Evolutionary conservation across 2,113 vertebrate genomes (phyloP).

Genomic region (Fulmarus glacialis): DNA sequence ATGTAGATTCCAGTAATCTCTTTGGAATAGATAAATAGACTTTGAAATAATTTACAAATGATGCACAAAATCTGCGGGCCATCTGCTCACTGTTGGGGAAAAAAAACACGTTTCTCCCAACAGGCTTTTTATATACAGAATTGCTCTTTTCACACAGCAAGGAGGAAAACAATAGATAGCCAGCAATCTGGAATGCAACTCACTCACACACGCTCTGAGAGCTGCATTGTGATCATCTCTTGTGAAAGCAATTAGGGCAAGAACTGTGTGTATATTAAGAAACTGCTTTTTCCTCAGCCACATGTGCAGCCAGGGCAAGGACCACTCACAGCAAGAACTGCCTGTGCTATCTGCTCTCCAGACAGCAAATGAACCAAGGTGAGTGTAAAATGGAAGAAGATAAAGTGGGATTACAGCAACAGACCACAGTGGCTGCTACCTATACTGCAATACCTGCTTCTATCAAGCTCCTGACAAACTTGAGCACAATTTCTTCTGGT

Average conservation of each 20-base stretch:
- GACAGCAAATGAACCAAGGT: not conserved
- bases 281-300: not conserved
- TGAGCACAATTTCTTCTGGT: not conserved
- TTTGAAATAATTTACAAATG: constrained; percentile 91
- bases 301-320: not conserved
- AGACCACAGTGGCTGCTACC: not conserved
- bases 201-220: not conserved
- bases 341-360: not conserved
- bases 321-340: not conserved
- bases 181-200: constrained; percentile 25
- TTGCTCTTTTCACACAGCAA: constrained; percentile 59
- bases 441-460: not conserved
- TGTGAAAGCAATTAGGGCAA: not conserved
- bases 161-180: constrained; percentile 28
- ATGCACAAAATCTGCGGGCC: constrained; percentile 86
- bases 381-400: not conserved
- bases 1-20: constrained; percentile 89
- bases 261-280: not conserved
- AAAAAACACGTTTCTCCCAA: constrained; percentile 67
- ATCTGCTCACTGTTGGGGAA: constrained; percentile 80
- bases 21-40: constrained; percentile 88
- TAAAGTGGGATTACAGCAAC: not conserved
- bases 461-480: not conserved
- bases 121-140: constrained; percentile 66
- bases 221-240: not conserved